A percentile compares a stretch with the other conserved stretches of the same genome.
phyloP scores from a whole-genome alignment of 2,888 invertebrate genomes.

The Zygaena filipendulae region DNA sequence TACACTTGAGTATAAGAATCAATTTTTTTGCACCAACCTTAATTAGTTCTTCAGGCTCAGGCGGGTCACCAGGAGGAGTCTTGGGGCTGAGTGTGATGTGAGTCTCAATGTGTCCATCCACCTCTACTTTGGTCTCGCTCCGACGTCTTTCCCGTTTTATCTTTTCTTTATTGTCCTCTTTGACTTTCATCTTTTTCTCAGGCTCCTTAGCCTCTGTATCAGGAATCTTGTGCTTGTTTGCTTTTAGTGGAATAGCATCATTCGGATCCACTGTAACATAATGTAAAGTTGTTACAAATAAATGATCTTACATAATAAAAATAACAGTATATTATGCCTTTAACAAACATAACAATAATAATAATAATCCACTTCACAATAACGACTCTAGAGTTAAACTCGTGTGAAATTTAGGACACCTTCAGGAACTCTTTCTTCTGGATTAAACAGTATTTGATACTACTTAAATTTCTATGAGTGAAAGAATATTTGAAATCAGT shows the following conservation, averaged over 20 bases:
- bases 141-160: conserved; percentile 36
- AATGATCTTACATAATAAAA: no score
- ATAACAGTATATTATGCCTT: neutral
- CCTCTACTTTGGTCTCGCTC: conserved; percentile 63
- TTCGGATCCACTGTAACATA: conserved; percentile 54
- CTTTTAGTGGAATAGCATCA: conserved; percentile 39
- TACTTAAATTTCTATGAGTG: no score
- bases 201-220: conserved; percentile 38
- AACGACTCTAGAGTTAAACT: no score
- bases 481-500: no score
- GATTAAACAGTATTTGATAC: no score
- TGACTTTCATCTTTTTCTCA: conserved; percentile 40
- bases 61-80: conserved; percentile 85
- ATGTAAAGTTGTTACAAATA: no score
- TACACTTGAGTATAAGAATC: no score
- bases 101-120: conserved; percentile 79
- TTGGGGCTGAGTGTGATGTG: conserved; percentile 83
- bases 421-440: no score
- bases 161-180: conserved; percentile 26
- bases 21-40: no score
- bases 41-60: conserved; percentile 93
- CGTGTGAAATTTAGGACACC: no score
- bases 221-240: conserved; percentile 37
- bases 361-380: no score
- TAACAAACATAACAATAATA: no score